Conservation (phyloP, 2,113 vertebrate species). For the Sylvia atricapilla region DNA sequence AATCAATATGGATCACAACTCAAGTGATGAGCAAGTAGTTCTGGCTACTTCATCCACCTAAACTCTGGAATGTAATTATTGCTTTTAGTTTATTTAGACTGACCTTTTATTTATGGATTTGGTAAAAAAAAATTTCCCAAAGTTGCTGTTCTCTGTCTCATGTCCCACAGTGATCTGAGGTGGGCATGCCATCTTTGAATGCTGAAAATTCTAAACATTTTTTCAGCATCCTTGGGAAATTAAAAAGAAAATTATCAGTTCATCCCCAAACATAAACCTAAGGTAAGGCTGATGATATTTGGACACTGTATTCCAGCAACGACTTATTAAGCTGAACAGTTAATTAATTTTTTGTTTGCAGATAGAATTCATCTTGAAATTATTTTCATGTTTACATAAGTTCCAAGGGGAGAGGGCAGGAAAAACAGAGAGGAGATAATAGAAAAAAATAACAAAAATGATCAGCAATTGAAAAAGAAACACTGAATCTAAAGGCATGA, state of each 20-base stretch:
- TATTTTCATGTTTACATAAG: background rate
- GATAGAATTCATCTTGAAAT: background rate
- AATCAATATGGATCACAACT: constrained; percentile 42
- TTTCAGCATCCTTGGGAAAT: background rate
- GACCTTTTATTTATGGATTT: background rate
- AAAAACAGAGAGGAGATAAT: background rate
- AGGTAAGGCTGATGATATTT: background rate
- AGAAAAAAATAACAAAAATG: background rate
- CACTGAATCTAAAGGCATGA: background rate
- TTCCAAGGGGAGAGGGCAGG: background rate
- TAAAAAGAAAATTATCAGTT: background rate
- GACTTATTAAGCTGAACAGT: background rate
- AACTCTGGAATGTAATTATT: background rate
- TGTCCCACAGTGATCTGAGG: background rate
- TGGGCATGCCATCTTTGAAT: background rate
- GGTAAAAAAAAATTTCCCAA: background rate
- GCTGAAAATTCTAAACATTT: background rate
- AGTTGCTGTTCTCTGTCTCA: background rate
- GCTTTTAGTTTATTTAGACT: background rate
- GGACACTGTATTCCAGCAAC: constrained; percentile 3
- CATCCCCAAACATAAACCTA: background rate
- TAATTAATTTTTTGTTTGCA: background rate
- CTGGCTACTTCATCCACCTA: constrained; percentile 37
- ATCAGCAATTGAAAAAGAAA: background rate
- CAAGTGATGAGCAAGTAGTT: constrained; percentile 47